These are phyloP conservation scores for Hydriomena furcata DNA, from an alignment of 2,888 invertebrate genomes.

Conservation along the genomic window DNA sequence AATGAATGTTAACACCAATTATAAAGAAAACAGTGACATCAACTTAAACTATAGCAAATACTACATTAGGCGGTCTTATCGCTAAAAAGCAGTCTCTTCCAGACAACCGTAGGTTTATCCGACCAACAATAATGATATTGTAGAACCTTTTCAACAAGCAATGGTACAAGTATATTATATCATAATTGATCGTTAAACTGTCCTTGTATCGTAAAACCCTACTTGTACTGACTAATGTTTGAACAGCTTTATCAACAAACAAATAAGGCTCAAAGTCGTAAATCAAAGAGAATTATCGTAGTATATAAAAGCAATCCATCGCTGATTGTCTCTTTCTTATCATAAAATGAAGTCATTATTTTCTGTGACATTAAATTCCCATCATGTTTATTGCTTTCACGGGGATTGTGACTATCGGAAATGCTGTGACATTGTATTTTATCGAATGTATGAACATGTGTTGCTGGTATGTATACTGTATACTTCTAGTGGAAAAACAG, in stretches of 20 bases:
- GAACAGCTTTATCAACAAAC: background rate
- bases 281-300: conserved; percentile 18
- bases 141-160: conserved; percentile 9
- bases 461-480: too few species aligned
- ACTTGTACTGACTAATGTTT: background rate
- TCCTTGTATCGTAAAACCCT: conserved; percentile 21
- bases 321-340: conserved; percentile 38
- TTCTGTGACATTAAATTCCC: conserved; percentile 38
- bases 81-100: too few species aligned
- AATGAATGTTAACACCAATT: too few species aligned
- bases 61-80: too few species aligned
- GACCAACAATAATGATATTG: too few species aligned
- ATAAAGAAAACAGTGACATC: too few species aligned
- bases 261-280: background rate
- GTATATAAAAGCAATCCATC: conserved; percentile 33
- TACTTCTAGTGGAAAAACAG: too few species aligned
- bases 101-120: too few species aligned
- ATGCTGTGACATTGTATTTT: background rate
- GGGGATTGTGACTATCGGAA: conserved; percentile 8
- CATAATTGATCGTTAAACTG: conserved; percentile 25
- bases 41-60: too few species aligned
- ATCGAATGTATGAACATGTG: too few species aligned
- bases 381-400: conserved; percentile 29
- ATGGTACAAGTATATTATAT: conserved; percentile 9
- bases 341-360: conserved; percentile 40